phyloP scores from a whole-genome alignment of 2,888 invertebrate species.

The Artemia sp. region DNA sequence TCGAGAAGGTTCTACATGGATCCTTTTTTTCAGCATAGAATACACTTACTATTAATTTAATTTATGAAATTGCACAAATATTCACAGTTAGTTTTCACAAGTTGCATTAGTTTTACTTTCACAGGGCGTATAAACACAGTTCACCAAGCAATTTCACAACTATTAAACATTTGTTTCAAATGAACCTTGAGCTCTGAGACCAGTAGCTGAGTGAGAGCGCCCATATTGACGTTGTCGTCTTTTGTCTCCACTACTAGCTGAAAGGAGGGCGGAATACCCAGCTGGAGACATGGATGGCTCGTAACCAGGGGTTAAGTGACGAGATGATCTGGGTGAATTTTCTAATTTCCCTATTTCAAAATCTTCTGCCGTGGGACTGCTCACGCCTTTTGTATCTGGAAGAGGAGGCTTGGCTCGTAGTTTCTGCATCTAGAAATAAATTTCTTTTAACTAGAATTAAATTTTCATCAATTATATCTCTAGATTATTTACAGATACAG shows the following conservation, averaged over 20 bases:
- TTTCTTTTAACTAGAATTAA: no score
- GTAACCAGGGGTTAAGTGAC: conserved; percentile 21
- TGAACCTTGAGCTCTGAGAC: background rate
- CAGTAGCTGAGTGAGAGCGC: conserved; percentile 6
- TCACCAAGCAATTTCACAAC: no score
- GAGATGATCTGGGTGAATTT: conserved; percentile 25
- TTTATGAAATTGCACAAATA: no score
- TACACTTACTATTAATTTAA: no score
- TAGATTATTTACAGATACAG: no score
- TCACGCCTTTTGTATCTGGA: conserved; percentile 15
- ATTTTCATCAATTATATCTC: no score
- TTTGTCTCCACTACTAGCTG: conserved; percentile 3
- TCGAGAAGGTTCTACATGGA: no score
- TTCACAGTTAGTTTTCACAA: no score
- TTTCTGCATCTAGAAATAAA: conserved; percentile 25
- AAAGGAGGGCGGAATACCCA: conserved; percentile 17
- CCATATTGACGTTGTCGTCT: conserved; percentile 8
- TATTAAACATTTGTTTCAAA: background rate
- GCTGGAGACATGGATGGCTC: conserved; percentile 19
- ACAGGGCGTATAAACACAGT: no score
- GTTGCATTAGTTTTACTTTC: no score
- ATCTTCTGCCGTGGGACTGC: conserved; percentile 23
- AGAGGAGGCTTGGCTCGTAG: conserved; percentile 23
- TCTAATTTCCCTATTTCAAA: conserved; percentile 24
- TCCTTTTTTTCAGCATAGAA: no score